A percentile compares a stretch with the other conserved stretches of the same genome.
phyloP scores from a whole-genome alignment of 2,113 vertebrate genomes.

The Rhea pennata region DNA sequence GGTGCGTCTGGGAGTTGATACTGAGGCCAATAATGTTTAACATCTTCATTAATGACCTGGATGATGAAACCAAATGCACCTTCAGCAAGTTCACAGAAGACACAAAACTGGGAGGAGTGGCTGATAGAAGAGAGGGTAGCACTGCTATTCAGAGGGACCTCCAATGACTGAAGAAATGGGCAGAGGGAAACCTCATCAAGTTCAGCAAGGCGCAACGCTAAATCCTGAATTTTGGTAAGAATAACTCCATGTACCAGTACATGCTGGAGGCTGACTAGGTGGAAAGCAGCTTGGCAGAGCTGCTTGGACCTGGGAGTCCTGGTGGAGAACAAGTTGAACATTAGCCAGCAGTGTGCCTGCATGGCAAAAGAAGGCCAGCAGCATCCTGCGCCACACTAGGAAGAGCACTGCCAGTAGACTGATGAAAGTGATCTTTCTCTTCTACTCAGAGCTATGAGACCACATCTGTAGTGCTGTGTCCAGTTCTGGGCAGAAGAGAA shows the following conservation, averaged over 20 bases:
- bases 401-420: neutral
- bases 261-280: neutral
- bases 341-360: neutral
- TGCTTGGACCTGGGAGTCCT: neutral
- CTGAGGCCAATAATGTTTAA: neutral
- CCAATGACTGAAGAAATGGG: neutral
- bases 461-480: neutral
- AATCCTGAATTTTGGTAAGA: neutral
- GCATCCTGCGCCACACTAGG: neutral
- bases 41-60: neutral
- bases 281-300: neutral
- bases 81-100: neutral
- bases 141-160: too few species aligned
- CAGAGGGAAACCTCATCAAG: neutral
- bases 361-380: neutral
- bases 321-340: neutral
- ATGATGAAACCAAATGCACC: neutral
- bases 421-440: neutral
- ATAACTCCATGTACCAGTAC: too few species aligned
- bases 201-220: neutral
- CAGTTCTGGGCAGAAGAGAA: neutral
- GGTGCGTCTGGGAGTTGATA: neutral
- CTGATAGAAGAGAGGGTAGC: too few species aligned
- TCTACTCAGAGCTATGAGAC: neutral
- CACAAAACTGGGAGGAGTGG: neutral